These are phyloP conservation scores for Acromyrmex charruanus DNA, from an alignment of 1,140 invertebrate species.

Conservation along the genomic window DNA sequence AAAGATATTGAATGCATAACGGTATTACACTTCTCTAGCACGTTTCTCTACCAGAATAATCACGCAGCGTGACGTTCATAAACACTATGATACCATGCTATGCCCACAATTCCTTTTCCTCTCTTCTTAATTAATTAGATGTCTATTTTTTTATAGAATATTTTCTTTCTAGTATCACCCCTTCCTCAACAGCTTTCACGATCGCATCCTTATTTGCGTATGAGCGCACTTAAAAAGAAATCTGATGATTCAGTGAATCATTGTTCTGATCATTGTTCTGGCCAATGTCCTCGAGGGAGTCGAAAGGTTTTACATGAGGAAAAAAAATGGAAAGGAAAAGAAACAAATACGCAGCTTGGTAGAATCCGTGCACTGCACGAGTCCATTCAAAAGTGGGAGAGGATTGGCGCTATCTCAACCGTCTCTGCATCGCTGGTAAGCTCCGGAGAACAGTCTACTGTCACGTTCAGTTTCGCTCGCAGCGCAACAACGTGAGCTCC, in stretches of 20 bases:
- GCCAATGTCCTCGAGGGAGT: not conserved
- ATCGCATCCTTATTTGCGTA: not conserved
- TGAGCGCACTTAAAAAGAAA: not conserved
- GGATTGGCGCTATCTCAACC: slow-evolving; percentile 56
- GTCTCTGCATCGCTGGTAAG: not conserved
- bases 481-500: slow-evolving; percentile 49
- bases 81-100: not conserved
- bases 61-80: not conserved
- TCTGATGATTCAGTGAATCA: not conserved
- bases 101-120: too few relatives aligned
- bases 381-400: slow-evolving; percentile 57
- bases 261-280: not conserved
- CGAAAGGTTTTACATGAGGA: too few relatives aligned
- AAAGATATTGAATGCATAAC: not conserved
- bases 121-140: not conserved
- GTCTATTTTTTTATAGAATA: not conserved
- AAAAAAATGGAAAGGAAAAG: not conserved
- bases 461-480: slow-evolving; percentile 65
- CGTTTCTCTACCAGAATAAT: not conserved
- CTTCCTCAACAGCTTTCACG: not conserved
- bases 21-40: not conserved
- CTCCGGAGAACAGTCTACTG: slow-evolving; percentile 34
- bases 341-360: not conserved
- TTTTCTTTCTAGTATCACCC: not conserved
- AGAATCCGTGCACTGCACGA: not conserved